Conservation (phyloP, 1,140 invertebrate species). For the Aphis gossypii region DNA sequence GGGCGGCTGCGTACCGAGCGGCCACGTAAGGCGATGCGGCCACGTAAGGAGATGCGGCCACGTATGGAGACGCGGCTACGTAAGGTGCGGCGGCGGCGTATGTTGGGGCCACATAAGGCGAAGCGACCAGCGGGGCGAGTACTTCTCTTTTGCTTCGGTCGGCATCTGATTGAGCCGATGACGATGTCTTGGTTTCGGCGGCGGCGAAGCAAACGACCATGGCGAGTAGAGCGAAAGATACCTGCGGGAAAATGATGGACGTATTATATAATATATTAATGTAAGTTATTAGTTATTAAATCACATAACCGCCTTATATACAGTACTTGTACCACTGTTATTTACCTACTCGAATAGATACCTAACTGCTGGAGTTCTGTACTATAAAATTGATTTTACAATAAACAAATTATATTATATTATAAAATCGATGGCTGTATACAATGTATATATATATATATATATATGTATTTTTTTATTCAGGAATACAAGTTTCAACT, state of each 20-base stretch:
- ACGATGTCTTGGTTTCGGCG: neutral
- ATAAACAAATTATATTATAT: too few species aligned
- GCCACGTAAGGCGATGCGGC: neutral
- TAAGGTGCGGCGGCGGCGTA: neutral
- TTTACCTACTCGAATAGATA: too few species aligned
- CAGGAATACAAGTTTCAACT: too few species aligned
- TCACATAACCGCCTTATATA: too few species aligned
- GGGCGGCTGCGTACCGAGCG: neutral
- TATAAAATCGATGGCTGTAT: too few species aligned
- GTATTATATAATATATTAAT: neutral
- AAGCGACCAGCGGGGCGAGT: neutral
- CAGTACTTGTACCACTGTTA: too few species aligned
- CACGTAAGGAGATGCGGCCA: neutral
- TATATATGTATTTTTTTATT: too few species aligned
- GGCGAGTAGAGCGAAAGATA: constrained; percentile 13
- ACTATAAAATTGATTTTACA: too few species aligned
- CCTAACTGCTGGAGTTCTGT: too few species aligned
- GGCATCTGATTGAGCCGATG: neutral
- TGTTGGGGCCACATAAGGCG: neutral
- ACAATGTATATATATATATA: too few species aligned
- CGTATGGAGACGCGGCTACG: neutral
- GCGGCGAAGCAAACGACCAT: constrained; percentile 19
- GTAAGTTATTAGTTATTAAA: too few species aligned
- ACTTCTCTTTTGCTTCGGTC: neutral
- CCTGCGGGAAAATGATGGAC: neutral